Conservation (phyloP, 1,140 invertebrate genomes). For the Luehdorfia chinensis region DNA sequence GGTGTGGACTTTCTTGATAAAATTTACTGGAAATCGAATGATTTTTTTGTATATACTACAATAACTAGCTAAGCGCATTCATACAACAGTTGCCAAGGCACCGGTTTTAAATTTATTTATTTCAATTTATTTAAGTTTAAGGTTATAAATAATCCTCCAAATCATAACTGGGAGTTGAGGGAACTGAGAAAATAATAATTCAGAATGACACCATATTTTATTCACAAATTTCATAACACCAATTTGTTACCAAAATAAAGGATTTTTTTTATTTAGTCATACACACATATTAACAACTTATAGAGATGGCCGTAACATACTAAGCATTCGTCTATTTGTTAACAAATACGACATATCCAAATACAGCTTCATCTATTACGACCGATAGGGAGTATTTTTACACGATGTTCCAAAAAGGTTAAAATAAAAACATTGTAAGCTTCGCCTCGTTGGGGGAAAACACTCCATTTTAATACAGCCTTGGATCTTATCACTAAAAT, state of each 20-base stretch:
- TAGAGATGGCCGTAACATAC: conserved; percentile 20
- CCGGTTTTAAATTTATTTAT: too few relatives aligned
- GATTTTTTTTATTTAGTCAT: conserved; percentile 73
- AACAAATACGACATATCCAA: too few relatives aligned
- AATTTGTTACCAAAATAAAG: conserved; percentile 76
- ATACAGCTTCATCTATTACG: conserved; percentile 46
- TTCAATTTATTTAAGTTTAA: too few relatives aligned
- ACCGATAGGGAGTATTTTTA: conserved; percentile 54
- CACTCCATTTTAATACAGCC: conserved; percentile 70
- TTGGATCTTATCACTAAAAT: conserved; percentile 70
- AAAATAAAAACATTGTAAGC: conserved; percentile 34
- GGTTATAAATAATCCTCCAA: too few relatives aligned
- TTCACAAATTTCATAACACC: conserved; percentile 75
- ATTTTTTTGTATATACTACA: too few relatives aligned
- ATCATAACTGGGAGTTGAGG: too few relatives aligned
- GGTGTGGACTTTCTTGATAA: too few relatives aligned
- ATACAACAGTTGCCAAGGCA: too few relatives aligned
- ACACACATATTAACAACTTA: conserved; percentile 73
- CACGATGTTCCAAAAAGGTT: conserved; percentile 33
- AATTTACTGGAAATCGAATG: too few relatives aligned
- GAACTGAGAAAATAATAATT: conserved; percentile 27
- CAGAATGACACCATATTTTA: conserved; percentile 75
- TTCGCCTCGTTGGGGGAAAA: conserved; percentile 45
- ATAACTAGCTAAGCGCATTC: too few relatives aligned
- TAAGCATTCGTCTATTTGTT: neutral